Percentiles rank a stretch among this genome's conserved stretches.
Conservation (phyloP, 2,888 invertebrate species). For the Lasioglossum lativentre region DNA sequence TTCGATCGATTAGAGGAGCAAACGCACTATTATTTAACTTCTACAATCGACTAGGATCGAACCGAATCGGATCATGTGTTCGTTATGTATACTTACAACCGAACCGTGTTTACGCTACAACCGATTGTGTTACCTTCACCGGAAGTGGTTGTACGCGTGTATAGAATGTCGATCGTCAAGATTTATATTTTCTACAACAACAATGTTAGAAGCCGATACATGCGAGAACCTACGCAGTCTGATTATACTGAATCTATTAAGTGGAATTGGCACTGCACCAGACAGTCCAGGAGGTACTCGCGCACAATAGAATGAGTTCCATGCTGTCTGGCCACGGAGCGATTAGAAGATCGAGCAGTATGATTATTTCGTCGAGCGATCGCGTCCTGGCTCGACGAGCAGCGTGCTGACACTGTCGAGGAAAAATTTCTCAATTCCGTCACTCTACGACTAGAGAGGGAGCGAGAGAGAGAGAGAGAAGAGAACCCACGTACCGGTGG, state of each 20-base stretch:
- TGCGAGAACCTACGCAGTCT: background rate
- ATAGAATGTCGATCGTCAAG: background rate
- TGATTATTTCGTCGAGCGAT: background rate
- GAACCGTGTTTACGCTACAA: background rate
- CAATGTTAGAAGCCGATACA: background rate
- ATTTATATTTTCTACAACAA: background rate
- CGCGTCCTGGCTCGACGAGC: background rate
- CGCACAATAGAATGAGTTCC: background rate
- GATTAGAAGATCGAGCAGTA: background rate
- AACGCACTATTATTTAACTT: background rate
- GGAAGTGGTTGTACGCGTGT: background rate
- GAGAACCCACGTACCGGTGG: slow-evolving; percentile 25
- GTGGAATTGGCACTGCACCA: background rate
- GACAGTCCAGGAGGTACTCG: background rate
- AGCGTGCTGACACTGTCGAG: slow-evolving; percentile 35
- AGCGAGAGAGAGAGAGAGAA: slow-evolving; percentile 4
- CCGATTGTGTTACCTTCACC: background rate
- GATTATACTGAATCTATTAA: background rate
- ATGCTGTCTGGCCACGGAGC: background rate
- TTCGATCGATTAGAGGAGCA: no score
- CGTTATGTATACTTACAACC: no score
- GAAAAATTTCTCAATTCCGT: slow-evolving; percentile 9
- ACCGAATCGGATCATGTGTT: no score
- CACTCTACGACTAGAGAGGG: background rate
- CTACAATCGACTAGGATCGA: no score